Base-by-base conservation (phyloP, 2,888 invertebrate genomes). In the Falcaria lacertinaria region DNA sequence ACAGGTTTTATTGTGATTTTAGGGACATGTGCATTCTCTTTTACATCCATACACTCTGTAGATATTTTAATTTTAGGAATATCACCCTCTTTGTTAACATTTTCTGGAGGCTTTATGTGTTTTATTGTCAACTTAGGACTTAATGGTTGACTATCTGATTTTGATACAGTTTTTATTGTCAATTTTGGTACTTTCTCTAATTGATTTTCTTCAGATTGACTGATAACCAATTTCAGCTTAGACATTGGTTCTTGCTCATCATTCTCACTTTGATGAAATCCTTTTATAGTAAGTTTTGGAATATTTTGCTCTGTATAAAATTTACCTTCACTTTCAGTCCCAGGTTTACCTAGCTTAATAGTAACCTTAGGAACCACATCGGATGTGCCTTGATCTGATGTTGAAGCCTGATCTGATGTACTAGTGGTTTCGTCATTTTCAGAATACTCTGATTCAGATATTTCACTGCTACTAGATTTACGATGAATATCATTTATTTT, bases 1-100 rank as follows among this genome's bases (percentile, higher is more conserved):
- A 88, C 69, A 50, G 90, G 84, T 73, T 92, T 92, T 33, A 91
- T 91, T 42, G 91, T 91, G 44, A 92, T 80, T 80, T 91, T 91
- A 60, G 92, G 91, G 67, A 91, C 80, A 68, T 89, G 86, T 34
- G 76, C 59, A 64, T 64, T 72, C 57, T 86, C 85, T 63, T 75
- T 81, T n/a, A 59, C 47, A 44, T 80, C 80, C 59, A 65, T 59
- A 44, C 70, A 48, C 42, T 84, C 85, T 45, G 73, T 49, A 32
- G 77, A 60, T 48, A 79, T 74, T 54, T 77, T 83, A 11, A 72
- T 43, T 58, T 78, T 83, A 38, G 69, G 65, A 39, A 74, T 66
- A 50, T 74, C 63, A 57, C 37, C 58, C 39, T 79, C 83, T 54
- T 69, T 74, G 44, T 47, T 56, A 15, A 50, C 22, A 42, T 50